Evolutionary conservation across 2,888 invertebrate genomes (phyloP).

Genomic region (Deroplatys truncata): DNA sequence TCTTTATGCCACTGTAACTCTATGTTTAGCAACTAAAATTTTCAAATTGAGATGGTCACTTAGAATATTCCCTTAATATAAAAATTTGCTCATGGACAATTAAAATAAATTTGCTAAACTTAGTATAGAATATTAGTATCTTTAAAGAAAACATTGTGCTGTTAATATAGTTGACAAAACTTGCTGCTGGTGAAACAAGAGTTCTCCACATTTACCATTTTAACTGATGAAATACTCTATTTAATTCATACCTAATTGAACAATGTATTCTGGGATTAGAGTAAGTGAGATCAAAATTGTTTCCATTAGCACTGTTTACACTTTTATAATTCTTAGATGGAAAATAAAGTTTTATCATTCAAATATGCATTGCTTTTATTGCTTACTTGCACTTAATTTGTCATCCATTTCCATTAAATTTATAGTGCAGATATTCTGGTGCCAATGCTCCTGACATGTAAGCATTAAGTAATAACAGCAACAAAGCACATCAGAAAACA

Average conservation of each 20-base stretch:
- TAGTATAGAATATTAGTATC: background rate
- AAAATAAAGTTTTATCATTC: background rate
- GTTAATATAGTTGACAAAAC: background rate
- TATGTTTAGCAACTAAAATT: background rate
- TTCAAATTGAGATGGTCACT: background rate
- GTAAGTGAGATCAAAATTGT: background rate
- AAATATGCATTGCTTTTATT: background rate
- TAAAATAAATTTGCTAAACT: background rate
- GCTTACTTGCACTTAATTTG: background rate
- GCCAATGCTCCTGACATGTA: no score
- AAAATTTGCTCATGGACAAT: background rate
- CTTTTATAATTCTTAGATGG: constrained; percentile 15
- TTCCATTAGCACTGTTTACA: constrained; percentile 10
- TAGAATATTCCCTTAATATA: background rate
- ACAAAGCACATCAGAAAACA: no score
- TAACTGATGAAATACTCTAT: background rate
- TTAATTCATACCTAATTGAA: background rate
- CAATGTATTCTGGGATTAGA: background rate
- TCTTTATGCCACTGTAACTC: background rate
- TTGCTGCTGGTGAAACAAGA: background rate
- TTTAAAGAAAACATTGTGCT: background rate
- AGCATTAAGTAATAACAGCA: no score
- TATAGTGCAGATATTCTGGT: no score
- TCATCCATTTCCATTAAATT: background rate
- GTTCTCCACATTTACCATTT: background rate